These are phyloP conservation scores for Lepeophtheirus salmonis DNA, from an alignment of 1,140 invertebrate genomes.

Conservation along the genomic window DNA sequence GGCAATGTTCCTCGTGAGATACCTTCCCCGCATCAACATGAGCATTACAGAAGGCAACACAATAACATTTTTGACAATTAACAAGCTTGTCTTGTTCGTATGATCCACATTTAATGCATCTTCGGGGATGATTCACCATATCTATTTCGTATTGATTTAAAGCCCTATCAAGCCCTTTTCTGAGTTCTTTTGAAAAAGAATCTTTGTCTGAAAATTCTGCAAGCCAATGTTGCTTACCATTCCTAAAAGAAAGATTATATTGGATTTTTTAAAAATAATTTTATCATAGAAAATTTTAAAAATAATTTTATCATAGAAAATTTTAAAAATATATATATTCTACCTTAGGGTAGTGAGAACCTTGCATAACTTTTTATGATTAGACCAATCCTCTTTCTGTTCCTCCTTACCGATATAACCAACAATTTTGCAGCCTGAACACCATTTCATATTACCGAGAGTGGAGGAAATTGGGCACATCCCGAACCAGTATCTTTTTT, in stretches of 20 bases:
- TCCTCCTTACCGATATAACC: constrained; percentile 18
- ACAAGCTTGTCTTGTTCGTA: not conserved
- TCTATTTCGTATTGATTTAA: constrained; percentile 16
- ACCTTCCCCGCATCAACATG: constrained; percentile 2
- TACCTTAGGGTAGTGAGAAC: not conserved
- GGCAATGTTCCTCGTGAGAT: constrained; percentile 3
- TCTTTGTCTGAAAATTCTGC: not conserved
- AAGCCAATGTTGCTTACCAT: not conserved
- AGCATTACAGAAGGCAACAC: constrained; percentile 14
- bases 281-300: too few relatives aligned
- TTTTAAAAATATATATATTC: too few relatives aligned
- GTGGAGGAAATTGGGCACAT: constrained; percentile 11
- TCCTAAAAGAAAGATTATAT: too few relatives aligned
- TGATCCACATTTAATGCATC: not conserved
- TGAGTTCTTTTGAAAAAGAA: not conserved
- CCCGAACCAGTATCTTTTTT: constrained; percentile 17
- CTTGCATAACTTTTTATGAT: constrained; percentile 17
- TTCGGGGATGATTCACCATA: constrained; percentile 2
- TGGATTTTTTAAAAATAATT: too few relatives aligned
- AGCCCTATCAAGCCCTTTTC: not conserved
- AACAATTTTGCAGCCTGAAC: constrained; percentile 16
- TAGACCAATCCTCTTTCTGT: constrained; percentile 16
- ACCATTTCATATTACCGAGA: constrained; percentile 16
- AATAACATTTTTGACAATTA: constrained; percentile 15
- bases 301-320: too few relatives aligned